These are phyloP conservation scores for Myxocyprinus asiaticus DNA, from an alignment of 2,113 vertebrate species.

Conservation along the genomic window DNA sequence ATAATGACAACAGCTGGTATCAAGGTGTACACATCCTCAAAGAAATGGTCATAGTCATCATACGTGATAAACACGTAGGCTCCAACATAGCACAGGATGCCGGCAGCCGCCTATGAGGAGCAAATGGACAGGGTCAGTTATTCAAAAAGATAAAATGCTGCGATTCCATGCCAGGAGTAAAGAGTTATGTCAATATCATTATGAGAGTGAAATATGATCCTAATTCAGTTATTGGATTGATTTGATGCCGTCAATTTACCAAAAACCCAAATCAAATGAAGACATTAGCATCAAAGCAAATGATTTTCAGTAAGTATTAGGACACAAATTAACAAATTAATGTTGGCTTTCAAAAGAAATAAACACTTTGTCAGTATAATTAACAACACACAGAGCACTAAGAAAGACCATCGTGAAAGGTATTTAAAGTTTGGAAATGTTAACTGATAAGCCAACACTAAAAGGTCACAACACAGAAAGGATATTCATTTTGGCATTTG, in stretches of 20 bases:
- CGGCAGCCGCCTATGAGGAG: slow-evolving; percentile 85
- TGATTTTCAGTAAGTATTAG: neutral
- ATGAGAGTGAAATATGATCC: neutral
- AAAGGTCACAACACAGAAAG: neutral
- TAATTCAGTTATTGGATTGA: neutral
- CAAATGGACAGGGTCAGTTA: slow-evolving; percentile 24
- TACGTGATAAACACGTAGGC: slow-evolving; percentile 99
- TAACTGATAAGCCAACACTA: neutral
- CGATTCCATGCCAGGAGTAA: neutral
- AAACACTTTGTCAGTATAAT: neutral
- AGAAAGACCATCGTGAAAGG: neutral
- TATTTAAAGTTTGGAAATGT: neutral
- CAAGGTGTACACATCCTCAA: slow-evolving; percentile 93
- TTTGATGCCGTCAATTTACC: neutral
- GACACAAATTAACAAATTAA: neutral
- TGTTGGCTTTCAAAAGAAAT: neutral
- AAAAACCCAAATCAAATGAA: no score
- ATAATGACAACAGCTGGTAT: slow-evolving; percentile 94
- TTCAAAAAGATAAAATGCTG: neutral
- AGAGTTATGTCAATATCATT: neutral
- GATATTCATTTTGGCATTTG: no score
- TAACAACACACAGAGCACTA: neutral
- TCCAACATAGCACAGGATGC: slow-evolving; percentile 97
- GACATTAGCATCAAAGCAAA: neutral
- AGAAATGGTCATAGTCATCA: slow-evolving; percentile 97